A percentile compares a stretch with the other conserved stretches of the same genome.
These are phyloP conservation scores for Oncorhynchus gorbuscha DNA, from an alignment of 2,113 vertebrate species.

Conservation along the genomic window DNA sequence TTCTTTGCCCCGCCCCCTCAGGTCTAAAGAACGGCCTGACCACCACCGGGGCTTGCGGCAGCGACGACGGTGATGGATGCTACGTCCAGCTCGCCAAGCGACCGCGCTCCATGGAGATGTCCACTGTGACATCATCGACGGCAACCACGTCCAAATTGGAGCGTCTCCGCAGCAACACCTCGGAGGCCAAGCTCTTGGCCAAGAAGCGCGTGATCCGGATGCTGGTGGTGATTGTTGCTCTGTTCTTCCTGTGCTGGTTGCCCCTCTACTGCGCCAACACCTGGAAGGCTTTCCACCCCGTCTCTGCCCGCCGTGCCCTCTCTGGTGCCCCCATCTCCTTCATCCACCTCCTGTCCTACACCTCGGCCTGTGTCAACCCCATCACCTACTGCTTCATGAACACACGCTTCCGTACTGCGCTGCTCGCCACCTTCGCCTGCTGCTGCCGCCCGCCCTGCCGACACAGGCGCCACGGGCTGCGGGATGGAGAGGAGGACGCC, in stretches of 20 bases:
- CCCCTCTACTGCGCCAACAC: conserved; percentile 90
- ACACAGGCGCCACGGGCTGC: conserved; percentile 53
- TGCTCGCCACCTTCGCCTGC: conserved; percentile 79
- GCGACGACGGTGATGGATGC: conserved; percentile 86
- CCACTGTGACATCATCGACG: conserved; percentile 61
- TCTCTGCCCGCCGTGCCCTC: conserved; percentile 75
- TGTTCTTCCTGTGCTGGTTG: conserved; percentile 96
- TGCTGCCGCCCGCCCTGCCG: conserved; percentile 47
- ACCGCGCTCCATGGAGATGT: conserved; percentile 81
- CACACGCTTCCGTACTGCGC: conserved; percentile 91
- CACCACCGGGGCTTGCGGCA: conserved; percentile 26
- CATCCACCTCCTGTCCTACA: conserved; percentile 90
- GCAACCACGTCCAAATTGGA: conserved; percentile 58
- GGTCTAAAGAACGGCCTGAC: conserved; percentile 65
- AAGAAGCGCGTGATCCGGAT: conserved; percentile 94
- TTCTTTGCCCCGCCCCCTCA: conserved; percentile 28
- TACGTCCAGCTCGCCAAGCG: conserved; percentile 81
- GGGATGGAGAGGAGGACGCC: conserved; percentile 77
- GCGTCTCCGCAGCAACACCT: conserved; percentile 76
- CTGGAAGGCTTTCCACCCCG: conserved; percentile 86
- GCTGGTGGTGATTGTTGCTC: conserved; percentile 89
- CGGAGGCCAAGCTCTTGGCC: conserved; percentile 85
- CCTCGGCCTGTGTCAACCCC: conserved; percentile 89
- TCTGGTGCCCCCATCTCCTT: conserved; percentile 91
- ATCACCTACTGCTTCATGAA: conserved; percentile 99